Conservation (phyloP, 2,797 vertebrate genomes). For the Eulemur rubriventer region DNA sequence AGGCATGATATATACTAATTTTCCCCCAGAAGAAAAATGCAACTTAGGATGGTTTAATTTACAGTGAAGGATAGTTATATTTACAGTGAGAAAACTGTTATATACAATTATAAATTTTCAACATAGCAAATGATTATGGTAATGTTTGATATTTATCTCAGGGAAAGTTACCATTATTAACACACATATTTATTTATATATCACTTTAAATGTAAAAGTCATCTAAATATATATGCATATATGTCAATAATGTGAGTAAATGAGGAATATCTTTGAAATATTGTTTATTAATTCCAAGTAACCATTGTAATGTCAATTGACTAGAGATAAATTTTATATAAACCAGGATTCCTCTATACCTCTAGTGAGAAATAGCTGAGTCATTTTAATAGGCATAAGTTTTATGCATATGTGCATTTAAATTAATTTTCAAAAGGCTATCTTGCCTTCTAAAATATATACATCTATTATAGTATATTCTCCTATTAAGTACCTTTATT, state of each 20-base stretch:
- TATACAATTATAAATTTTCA: background rate
- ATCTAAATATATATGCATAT: background rate
- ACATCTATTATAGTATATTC: background rate
- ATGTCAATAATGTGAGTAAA: background rate
- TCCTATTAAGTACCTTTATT: background rate
- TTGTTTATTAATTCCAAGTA: background rate
- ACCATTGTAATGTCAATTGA: background rate
- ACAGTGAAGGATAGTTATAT: background rate
- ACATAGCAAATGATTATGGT: background rate
- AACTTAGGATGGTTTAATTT: conserved; percentile 32
- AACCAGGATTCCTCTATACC: background rate
- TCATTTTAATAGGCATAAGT: conserved; percentile 38
- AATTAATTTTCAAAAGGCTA: background rate
- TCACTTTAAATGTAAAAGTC: conserved; percentile 9
- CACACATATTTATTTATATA: background rate
- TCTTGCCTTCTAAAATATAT: background rate
- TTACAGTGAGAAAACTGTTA: conserved; percentile 5
- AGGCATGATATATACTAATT: conserved; percentile 29
- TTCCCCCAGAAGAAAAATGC: background rate
- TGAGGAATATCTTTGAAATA: background rate
- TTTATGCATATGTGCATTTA: background rate
- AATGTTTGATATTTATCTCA: conserved; percentile 14
- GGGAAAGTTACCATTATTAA: background rate
- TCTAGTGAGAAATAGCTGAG: background rate
- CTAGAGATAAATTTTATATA: background rate